These are phyloP conservation scores for Dryoscopus gambensis DNA, from an alignment of 2,113 vertebrate species.

Conservation along the genomic window DNA sequence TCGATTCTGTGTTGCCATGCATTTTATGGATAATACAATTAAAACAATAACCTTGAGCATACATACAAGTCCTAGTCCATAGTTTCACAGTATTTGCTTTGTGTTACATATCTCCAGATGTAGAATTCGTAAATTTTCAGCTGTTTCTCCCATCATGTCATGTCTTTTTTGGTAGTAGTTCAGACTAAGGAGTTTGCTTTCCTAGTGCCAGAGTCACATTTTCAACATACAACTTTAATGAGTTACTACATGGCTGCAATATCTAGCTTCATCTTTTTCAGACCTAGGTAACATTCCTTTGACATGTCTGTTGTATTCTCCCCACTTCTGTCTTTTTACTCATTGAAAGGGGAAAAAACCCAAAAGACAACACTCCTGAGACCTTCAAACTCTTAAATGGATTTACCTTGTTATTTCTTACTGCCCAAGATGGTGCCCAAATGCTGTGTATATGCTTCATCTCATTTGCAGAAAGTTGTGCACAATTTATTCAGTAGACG, in stretches of 20 bases:
- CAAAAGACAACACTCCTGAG: neutral
- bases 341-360: neutral
- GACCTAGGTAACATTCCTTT: neutral
- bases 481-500: neutral
- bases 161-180: neutral
- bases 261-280: neutral
- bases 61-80: fast-evolving
- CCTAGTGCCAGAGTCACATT: neutral
- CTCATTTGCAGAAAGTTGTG: neutral
- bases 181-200: neutral
- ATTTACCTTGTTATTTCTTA: neutral
- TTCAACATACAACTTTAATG: neutral
- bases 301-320: neutral
- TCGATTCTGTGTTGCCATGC: neutral
- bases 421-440: neutral
- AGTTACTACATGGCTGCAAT: neutral
- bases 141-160: neutral
- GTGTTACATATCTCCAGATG: neutral
- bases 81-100: neutral
- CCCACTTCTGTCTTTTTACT: neutral
- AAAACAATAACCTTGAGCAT: neutral
- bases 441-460: neutral
- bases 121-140: neutral
- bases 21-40: neutral
- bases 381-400: neutral